These are phyloP conservation scores for Drosophila dunni DNA, from an alignment of 1,140 invertebrate species.

Conservation along the genomic window DNA sequence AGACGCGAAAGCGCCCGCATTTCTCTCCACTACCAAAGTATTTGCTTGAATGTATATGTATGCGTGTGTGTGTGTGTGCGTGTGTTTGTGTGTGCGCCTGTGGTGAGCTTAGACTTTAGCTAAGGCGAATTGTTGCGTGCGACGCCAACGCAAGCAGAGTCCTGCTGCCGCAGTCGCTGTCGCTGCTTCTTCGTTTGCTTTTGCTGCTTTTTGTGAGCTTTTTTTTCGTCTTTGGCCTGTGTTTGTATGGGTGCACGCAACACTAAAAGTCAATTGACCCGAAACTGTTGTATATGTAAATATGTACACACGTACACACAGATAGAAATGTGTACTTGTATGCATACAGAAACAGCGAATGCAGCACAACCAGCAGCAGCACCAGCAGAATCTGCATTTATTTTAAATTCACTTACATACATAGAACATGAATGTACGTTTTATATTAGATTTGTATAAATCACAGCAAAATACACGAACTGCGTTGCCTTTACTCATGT, in stretches of 20 bases:
- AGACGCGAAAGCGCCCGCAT: slow-evolving; percentile 34
- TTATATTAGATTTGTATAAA: slow-evolving; percentile 20
- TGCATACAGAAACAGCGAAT: slow-evolving; percentile 17
- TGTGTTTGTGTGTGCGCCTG: slow-evolving; percentile 27
- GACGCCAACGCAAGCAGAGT: slow-evolving; percentile 41
- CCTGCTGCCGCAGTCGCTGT: slow-evolving; percentile 34
- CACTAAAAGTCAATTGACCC: slow-evolving; percentile 80
- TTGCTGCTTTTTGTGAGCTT: slow-evolving; percentile 66
- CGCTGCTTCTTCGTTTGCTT: slow-evolving; percentile 27
- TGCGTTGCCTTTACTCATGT: slow-evolving; percentile 14
- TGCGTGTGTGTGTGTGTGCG: slow-evolving; percentile 12
- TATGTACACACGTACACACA: slow-evolving; percentile 10
- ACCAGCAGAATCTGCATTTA: slow-evolving; percentile 28
- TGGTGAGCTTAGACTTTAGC: slow-evolving; percentile 68
- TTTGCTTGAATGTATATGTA: slow-evolving; percentile 1
- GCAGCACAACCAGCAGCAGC: slow-evolving; percentile 7
- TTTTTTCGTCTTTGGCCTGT: slow-evolving; percentile 55
- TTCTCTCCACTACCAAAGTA: slow-evolving; percentile 9
- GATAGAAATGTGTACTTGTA: background rate
- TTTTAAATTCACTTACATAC: slow-evolving; percentile 25
- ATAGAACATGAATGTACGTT: slow-evolving; percentile 2
- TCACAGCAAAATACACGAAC: slow-evolving; percentile 16
- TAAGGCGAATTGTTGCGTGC: slow-evolving; percentile 77
- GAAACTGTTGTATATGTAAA: slow-evolving; percentile 58
- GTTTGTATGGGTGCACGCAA: slow-evolving; percentile 62